Evolutionary conservation across 2,113 vertebrate genomes (phyloP).

Genomic region (Mustelus asterias): DNA sequence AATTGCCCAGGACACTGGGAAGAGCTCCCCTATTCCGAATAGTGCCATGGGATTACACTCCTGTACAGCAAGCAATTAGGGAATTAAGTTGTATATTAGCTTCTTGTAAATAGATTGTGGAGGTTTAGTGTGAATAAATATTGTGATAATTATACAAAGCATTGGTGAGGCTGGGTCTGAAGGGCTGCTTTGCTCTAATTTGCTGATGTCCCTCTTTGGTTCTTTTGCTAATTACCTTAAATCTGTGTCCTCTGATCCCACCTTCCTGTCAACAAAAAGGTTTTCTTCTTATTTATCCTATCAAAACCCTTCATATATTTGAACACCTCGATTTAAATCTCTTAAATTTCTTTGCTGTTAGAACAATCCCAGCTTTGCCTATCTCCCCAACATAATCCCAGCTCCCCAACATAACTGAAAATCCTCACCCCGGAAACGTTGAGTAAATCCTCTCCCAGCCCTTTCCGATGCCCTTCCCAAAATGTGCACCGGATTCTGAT

Average conservation of each 20-base stretch:
- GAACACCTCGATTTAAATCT: neutral
- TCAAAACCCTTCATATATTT: neutral
- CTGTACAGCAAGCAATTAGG: no score
- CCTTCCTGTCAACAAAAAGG: neutral
- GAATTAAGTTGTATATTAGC: neutral
- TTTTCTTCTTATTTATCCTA: neutral
- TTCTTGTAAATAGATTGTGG: neutral
- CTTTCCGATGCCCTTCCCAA: neutral
- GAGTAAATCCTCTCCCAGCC: neutral
- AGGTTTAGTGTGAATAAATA: neutral
- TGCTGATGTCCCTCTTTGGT: neutral
- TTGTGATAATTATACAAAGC: neutral
- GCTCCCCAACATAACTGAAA: neutral
- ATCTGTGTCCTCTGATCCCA: neutral
- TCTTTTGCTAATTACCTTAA: neutral
- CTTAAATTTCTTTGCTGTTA: neutral
- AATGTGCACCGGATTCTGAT: neutral
- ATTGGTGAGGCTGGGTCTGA: neutral
- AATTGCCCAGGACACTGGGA: no score
- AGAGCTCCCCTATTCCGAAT: no score
- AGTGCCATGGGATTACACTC: neutral
- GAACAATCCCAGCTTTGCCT: neutral
- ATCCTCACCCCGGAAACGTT: neutral
- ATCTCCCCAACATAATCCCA: no score
- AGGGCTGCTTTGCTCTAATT: neutral